These are phyloP conservation scores for Meandrina meandrites DNA, from an alignment of 92 coral and sea anemone species.

Conservation along the genomic window DNA sequence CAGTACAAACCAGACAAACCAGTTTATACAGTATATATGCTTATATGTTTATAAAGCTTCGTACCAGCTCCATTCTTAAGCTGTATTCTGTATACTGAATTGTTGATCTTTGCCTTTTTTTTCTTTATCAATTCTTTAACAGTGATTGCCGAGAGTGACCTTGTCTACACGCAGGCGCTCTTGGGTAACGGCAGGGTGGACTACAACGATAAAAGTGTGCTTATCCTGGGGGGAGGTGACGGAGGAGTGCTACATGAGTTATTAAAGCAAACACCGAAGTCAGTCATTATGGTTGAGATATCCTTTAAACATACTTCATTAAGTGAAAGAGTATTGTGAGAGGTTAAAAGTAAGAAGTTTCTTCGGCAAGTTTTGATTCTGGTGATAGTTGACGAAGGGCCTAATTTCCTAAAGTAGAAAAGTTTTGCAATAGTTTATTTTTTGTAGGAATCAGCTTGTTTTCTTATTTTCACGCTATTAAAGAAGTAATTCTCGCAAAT, in stretches of 20 bases:
- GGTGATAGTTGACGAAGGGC: no score
- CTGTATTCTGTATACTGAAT: background rate
- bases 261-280: slow-evolving; percentile 57
- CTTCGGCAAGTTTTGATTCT: no score
- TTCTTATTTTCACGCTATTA: no score
- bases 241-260: slow-evolving; percentile 74
- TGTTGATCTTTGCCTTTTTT: background rate
- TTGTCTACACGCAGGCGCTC: slow-evolving; percentile 61
- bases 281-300: slow-evolving; percentile 67
- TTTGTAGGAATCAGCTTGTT: no score
- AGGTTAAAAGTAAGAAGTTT: no score
- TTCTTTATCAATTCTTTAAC: background rate
- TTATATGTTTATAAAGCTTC: background rate
- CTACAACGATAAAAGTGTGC: slow-evolving; percentile 64
- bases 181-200: slow-evolving; percentile 60
- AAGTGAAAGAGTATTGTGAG: no score
- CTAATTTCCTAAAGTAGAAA: no score
- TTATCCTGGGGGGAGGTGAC: slow-evolving; percentile 80
- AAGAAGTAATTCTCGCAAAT: no score
- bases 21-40: no score
- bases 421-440: no score
- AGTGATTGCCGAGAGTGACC: slow-evolving; percentile 79
- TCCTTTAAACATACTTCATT: slow-evolving; percentile 33
- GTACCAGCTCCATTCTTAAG: background rate
- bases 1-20: no score